phyloP scores from a whole-genome alignment of 2,113 vertebrate species.

The Sylvicapra grimmia region DNA sequence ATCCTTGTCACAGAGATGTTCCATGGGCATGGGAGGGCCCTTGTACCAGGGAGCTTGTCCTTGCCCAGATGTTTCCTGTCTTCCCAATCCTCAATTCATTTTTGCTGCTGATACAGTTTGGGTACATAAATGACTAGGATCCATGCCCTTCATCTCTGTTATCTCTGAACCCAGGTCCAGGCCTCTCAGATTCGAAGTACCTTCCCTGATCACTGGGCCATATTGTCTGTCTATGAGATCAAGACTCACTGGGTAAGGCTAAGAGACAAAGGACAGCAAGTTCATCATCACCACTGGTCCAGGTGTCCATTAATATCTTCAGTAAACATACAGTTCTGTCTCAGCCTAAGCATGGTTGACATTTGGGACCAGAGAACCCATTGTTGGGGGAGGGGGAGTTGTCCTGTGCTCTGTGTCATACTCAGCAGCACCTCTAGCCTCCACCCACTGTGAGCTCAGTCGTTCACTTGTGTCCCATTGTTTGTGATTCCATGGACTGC shows the following conservation, averaged over 20 bases:
- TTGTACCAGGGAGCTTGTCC: neutral
- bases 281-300: fast-evolving
- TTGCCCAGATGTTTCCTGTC: neutral
- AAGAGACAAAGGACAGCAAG: neutral
- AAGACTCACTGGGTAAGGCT: neutral
- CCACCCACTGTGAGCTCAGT: neutral
- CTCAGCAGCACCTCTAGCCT: neutral
- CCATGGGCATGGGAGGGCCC: neutral
- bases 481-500: neutral
- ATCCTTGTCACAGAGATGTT: neutral
- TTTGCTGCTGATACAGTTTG: neutral
- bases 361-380: too few species aligned
- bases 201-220: fast-evolving
- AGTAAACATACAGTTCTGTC: neutral
- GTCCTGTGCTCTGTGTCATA: fast-evolving
- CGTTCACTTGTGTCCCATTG: neutral
- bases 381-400: fast-evolving
- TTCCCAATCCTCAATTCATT: neutral
- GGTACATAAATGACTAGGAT: fast-evolving
- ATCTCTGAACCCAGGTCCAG: neutral
- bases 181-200: neutral
- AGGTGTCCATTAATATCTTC: neutral
- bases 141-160: neutral
- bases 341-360: neutral
- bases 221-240: fast-evolving